Evolutionary conservation across 2,888 invertebrate genomes (phyloP), one percentile per base, ranked within the genome.

Genomic region (Caenorhabditis sp.): DNA sequence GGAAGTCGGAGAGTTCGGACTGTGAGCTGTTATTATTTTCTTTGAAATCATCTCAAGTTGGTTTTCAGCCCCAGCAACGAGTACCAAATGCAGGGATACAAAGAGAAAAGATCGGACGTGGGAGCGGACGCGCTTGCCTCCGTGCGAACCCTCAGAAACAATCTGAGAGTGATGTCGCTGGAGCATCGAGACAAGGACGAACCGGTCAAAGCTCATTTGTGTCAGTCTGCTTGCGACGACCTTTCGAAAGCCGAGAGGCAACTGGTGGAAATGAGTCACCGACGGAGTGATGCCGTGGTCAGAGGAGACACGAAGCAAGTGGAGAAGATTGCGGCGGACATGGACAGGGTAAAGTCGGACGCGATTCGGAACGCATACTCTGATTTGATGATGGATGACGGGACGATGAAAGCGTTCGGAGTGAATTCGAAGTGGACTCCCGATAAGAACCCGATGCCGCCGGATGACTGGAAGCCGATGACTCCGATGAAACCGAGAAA

Each of bases 91-190:
- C 78, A 80, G 58, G 81, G 83, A 8, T 81, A 79, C 56, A 17
- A 30, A 3, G 76, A 80, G 30, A 56, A 59, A 8, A 37, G 35
- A 8, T 58, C 81, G 0, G 74, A 80, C 45, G 61, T 86, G 6
- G 85, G 85, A n/a, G 76, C 82, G 8, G 85, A 86, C 71, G 78
- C 86, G 0, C 46, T 86, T 8, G 82, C 77, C 9, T 73, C 82
- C 9, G 78, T 86, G 11, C 71, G 85, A 48, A 84, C 83, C 1
- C 66, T 86, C 63, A 78, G 82, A 15, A 83, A 79, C 59, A 81
- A 84, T 55, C 48, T 86, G 46, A 45, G 77, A 52, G 71, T 61
- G 9, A 62, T 74, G 56, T 63, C 73, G 2, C 48, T 80, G 0
- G 45, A 66, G 20, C 78, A 77, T 17, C 56, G 71, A 13, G 53